Evolutionary conservation across 2,888 invertebrate genomes (phyloP).

Genomic region (Tiphia femorata): DNA sequence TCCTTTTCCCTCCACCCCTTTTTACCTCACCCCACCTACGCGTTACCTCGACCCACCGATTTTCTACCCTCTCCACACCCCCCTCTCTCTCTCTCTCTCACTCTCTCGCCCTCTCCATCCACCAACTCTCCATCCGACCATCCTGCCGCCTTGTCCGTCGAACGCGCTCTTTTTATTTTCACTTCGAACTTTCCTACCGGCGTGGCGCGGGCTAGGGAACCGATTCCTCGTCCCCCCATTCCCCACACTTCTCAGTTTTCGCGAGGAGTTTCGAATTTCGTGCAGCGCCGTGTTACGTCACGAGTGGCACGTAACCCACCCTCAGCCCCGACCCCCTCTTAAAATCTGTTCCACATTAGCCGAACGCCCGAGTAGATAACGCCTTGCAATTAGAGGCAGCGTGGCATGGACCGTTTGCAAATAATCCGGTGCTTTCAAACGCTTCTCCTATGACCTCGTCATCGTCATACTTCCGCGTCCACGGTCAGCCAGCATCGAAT

Average conservation of each 20-base stretch:
- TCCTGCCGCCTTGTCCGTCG: slow-evolving; percentile 6
- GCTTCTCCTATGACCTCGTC: no score
- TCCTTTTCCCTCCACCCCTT: neutral
- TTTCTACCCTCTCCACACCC: slow-evolving; percentile 13
- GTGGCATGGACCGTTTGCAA: no score
- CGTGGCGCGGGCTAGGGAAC: no score
- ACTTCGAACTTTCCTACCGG: slow-evolving; percentile 24
- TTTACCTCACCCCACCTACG: neutral
- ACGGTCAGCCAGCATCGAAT: no score
- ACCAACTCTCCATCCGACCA: neutral
- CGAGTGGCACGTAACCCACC: no score
- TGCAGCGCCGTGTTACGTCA: no score
- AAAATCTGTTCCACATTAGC: slow-evolving; percentile 44
- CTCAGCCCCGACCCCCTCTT: no score
- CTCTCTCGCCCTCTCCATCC: neutral
- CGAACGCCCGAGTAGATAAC: no score
- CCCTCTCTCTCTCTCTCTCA: slow-evolving; percentile 5
- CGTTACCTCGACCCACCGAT: neutral
- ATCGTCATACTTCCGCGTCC: no score
- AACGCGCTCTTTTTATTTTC: slow-evolving; percentile 26
- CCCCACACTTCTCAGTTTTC: slow-evolving; percentile 25
- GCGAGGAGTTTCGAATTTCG: slow-evolving; percentile 30
- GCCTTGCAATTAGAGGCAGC: no score
- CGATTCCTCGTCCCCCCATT: no score
- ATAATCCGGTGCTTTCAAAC: no score